Evolutionary conservation across 2,888 invertebrate species (phyloP).

Genomic region (Bugula neritina): DNA sequence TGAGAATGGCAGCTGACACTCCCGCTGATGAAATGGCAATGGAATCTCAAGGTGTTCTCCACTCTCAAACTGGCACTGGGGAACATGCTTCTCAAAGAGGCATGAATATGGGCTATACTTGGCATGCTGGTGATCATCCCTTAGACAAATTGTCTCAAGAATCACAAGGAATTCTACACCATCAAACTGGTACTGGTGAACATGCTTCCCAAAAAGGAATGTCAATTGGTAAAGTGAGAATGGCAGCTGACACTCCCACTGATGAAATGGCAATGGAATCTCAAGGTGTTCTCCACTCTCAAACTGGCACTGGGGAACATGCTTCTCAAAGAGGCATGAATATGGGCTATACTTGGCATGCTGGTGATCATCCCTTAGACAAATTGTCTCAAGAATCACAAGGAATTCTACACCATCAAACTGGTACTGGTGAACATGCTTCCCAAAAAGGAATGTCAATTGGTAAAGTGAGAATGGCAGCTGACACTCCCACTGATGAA

Average conservation of each 20-base stretch:
- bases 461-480: slow-evolving; percentile 5
- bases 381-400: slow-evolving; percentile 10
- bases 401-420: slow-evolving; percentile 13
- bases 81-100: slow-evolving; percentile 11
- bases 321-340: slow-evolving; percentile 21
- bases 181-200: not conserved
- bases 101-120: not conserved
- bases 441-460: slow-evolving; percentile 9
- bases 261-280: not conserved
- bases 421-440: slow-evolving; percentile 16
- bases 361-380: slow-evolving; percentile 7
- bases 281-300: slow-evolving; percentile 9
- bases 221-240: not conserved
- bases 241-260: not conserved
- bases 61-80: slow-evolving; percentile 12
- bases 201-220: slow-evolving; percentile 22
- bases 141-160: not conserved
- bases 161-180: slow-evolving; percentile 17
- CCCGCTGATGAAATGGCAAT: not conserved
- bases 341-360: slow-evolving; percentile 24
- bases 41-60: not conserved
- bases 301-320: slow-evolving; percentile 12
- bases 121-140: not conserved
- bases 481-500: not conserved
- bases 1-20: not conserved